These are phyloP conservation scores for Nudaria mundana DNA, from an alignment of 2,888 invertebrate species.

Conservation along the genomic window DNA sequence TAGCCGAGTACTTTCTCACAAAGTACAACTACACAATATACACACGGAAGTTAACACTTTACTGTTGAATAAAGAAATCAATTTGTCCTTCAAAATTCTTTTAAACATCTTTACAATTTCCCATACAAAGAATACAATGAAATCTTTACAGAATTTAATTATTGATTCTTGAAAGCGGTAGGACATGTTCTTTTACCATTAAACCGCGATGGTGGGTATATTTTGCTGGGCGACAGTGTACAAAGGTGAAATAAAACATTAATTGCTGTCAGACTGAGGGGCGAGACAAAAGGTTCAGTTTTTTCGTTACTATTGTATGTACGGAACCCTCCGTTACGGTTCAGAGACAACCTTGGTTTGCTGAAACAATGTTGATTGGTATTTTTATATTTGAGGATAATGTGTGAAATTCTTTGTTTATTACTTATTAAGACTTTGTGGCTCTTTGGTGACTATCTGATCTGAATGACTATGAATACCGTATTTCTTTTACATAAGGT, in stretches of 20 bases:
- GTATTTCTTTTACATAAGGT: no score
- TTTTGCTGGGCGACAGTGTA: slow-evolving; percentile 45
- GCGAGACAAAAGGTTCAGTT: slow-evolving; percentile 62
- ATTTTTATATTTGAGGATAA: slow-evolving; percentile 21
- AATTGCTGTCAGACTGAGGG: slow-evolving; percentile 70
- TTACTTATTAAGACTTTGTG: no score
- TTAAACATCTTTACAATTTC: slow-evolving; percentile 10
- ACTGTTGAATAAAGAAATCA: slow-evolving; percentile 3
- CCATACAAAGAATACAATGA: slow-evolving; percentile 12
- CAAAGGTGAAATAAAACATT: slow-evolving; percentile 72
- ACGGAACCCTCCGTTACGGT: slow-evolving; percentile 67
- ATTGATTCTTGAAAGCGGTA: slow-evolving; percentile 32
- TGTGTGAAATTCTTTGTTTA: slow-evolving; percentile 3
- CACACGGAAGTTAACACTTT: slow-evolving; percentile 11
- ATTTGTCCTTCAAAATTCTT: slow-evolving; percentile 9
- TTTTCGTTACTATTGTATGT: slow-evolving; percentile 67
- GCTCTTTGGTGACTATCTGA: no score
- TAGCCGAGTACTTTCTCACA: slow-evolving; percentile 5
- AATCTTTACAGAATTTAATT: slow-evolving; percentile 34
- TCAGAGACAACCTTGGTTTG: slow-evolving; percentile 43
- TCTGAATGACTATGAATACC: no score
- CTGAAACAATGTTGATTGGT: slow-evolving; percentile 39
- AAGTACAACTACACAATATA: slow-evolving; percentile 3
- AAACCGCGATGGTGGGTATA: slow-evolving; percentile 34
- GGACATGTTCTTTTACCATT: slow-evolving; percentile 26